Base-by-base conservation (phyloP, 1,140 invertebrate genomes). In the Plodia interpunctella region DNA sequence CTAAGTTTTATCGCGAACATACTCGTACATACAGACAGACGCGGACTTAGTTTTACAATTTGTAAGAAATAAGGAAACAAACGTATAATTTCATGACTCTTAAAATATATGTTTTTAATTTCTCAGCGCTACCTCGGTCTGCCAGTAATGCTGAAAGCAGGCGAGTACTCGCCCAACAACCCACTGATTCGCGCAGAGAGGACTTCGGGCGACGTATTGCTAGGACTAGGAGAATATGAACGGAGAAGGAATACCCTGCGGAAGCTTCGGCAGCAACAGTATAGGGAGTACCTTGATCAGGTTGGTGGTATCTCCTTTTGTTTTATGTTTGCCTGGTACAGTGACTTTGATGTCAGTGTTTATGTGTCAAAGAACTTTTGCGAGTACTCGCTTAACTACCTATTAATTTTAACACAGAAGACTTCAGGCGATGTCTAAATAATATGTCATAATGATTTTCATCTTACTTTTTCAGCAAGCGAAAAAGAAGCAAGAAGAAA, bases 81-180 rank as follows among this genome's bases (percentile, higher is more conserved):
- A n/a, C n/a, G n/a, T n/a, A n/a, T n/a, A n/a, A n/a, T n/a, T n/a
- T n/a, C n/a, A 25, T 25, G 21, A 6, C 2, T 44, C 15, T 0
- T 15, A 3, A 44, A 15, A 44, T 17, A 4, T 44, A 15, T 21
- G 28, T 50, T 55, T 17, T 55, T 57, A 6, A 30, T 15, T n/a
- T 76, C 76, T 0, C 76, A 87, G 84, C 84, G 84, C 13, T 84
- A 83, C 63, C 57, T 84, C 54, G 86, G 86, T 0, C 60, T 88
- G 19, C 86, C 86, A 66, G 84, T 83, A 51, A 91, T 91, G 91
- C 70, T 92, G 70, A 91, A 91, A 44, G 90, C 90, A 19, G 91
- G 91, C 38, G 91, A 92, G 68, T 92, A 90, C 65, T 92, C 91
- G 10, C 91, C 91, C 1, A 92, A 91, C 75, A 91, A 91, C 78